Evolutionary conservation across 1,140 invertebrate genomes (phyloP), one percentile per base, ranked within the genome.

Genomic region (Cardiocondyla obscurior): DNA sequence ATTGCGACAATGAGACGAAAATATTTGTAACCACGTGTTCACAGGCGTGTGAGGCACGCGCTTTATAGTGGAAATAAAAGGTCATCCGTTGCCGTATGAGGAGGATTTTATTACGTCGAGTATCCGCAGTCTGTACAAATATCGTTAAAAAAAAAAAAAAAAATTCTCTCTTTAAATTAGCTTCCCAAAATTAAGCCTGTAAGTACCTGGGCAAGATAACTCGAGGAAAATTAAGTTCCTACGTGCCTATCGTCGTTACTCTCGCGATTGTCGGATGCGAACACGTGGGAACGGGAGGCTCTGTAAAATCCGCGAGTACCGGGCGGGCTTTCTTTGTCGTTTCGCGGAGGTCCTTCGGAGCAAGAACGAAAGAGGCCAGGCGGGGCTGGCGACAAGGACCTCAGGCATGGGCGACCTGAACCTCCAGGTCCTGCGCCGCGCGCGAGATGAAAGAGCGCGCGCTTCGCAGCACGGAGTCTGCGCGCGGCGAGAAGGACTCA

Each of bases 401-500:
- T n/a, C n/a, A n/a, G n/a, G n/a, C n/a, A n/a, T n/a, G n/a, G n/a
- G n/a, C n/a, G n/a, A n/a, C n/a, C n/a, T n/a, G n/a, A n/a, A 36
- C 19, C 58, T 46, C 16, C 33, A 49, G 25, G n/a, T n/a, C 44
- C 19, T 36, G 74, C 72, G 72, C 25, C 46, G 72, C 74, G 72
- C 74, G 33, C 44, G 73, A 36, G 33, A 79, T 79, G 62, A 67
- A 79, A 67, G 74, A 28, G 74, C 74, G 74, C 74, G 74, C 44
- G 44, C 73, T 67, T 65, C 46, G 14, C n/a, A 36, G 16, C 12
- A 36, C 62, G 87, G 89, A 91, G 89, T 91, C 87, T 91, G 90
- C 90, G 90, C 90, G 89, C 86, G 30, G 28, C 85, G 82, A 86
- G 79, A 46, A 22, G 83, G 10, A 85, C 83, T 85, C 83, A 76